Evolutionary conservation across 2,113 vertebrate genomes (phyloP), one percentile per base, ranked within the genome.

Genomic region (Anguilla japonica): DNA sequence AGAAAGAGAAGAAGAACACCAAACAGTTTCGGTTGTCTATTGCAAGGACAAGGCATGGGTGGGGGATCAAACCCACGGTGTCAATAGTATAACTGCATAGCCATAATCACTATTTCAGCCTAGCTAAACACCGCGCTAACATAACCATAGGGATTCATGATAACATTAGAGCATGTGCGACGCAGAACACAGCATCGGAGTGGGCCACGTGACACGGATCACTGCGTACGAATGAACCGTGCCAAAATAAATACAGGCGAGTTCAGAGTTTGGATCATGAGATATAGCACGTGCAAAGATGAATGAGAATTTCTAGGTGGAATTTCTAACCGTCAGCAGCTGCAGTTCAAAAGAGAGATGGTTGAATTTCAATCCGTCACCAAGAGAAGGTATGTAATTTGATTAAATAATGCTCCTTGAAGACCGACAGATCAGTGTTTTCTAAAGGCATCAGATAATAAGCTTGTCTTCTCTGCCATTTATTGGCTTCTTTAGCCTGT

Each of bases 341-440:
- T 22, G 63, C 26, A 71, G 63, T 71, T 71, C 63, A 71, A 71
- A 71, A n/a, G 22, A 75, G 5, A 26, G 71, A 75, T 75, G n/a
- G 34, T 67, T 26, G 3, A 20, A 67, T 67, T 67, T 67, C 60
- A 29, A 13, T 8, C 5, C 71, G 11, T n/a, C 26, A 75, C 71
- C n/a, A 9, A 75, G 34, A 3, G n/a, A 75, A 34, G 34, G n/a
- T 13, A 75, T 6, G 13, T 75, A 22, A 75, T 75, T 75, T 34
- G n/a, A 75, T 75, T 75, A 29, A 75, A 75, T 75, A 29, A 75
- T 75, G n/a, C 71, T 75, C 26, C 29, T 75, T 75, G 71, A 75
- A 34, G 71, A 13, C 34, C 1, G n/a, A n/a, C 71, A 75, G 26
- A 75, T 75, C 11, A 75, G 71, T 34, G 71, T n/a, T n/a, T 75